A percentile compares a stretch with the other conserved stretches of the same genome.
Conservation (phyloP, 2,888 invertebrate genomes). For the Macaria notata region DNA sequence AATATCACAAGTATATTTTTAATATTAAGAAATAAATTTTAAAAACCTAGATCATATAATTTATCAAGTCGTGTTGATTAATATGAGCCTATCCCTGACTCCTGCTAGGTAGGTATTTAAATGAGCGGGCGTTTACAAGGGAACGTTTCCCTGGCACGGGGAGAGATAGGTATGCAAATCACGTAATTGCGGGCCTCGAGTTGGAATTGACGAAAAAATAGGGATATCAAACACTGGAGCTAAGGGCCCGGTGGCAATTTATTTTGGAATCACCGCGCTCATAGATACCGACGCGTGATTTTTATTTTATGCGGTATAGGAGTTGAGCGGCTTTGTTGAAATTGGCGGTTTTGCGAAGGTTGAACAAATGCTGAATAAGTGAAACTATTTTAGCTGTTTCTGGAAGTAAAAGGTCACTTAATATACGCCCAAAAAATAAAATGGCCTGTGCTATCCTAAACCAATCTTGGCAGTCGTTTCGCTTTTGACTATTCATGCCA, state of each 20-base stretch:
- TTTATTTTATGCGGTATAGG: neutral
- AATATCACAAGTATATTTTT: too few relatives aligned
- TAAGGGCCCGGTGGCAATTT: slow-evolving; percentile 24
- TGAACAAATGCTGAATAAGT: too few relatives aligned
- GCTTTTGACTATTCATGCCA: too few relatives aligned
- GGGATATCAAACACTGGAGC: slow-evolving; percentile 28
- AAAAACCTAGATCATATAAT: too few relatives aligned
- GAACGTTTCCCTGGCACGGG: slow-evolving; percentile 30
- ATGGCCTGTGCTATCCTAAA: too few relatives aligned
- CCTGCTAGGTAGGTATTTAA: slow-evolving; percentile 23
- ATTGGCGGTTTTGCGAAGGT: too few relatives aligned
- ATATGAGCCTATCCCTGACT: neutral
- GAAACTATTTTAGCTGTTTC: too few relatives aligned
- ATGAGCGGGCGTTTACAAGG: slow-evolving; percentile 23
- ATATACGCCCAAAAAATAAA: too few relatives aligned
- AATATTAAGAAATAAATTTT: too few relatives aligned
- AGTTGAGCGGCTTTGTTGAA: neutral
- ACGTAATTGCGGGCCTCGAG: slow-evolving; percentile 53
- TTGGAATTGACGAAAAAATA: slow-evolving; percentile 32
- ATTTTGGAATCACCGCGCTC: slow-evolving; percentile 15
- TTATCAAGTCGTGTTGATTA: neutral
- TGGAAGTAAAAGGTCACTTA: too few relatives aligned
- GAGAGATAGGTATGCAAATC: slow-evolving; percentile 62
- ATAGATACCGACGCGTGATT: neutral
- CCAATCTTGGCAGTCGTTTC: too few relatives aligned